Conservation (phyloP, 2,888 invertebrate genomes). For the Lycophotia porphyrea region DNA sequence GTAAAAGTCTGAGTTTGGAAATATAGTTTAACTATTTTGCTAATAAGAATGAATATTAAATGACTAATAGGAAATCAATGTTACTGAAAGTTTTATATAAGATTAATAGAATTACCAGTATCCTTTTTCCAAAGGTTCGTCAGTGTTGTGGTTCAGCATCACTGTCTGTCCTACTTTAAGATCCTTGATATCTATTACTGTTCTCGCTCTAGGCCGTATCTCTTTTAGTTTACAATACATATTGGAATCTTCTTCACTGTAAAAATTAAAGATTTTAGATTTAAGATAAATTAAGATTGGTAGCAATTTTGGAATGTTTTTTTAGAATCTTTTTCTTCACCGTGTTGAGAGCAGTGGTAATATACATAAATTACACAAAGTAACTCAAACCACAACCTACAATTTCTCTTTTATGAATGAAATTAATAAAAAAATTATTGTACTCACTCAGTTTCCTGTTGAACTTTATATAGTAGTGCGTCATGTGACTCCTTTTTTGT, state of each 20-base stretch:
- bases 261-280: slow-evolving; percentile 37
- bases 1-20: neutral
- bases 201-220: slow-evolving; percentile 93
- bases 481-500: slow-evolving; percentile 70
- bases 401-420: neutral
- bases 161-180: slow-evolving; percentile 91
- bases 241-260: slow-evolving; percentile 82
- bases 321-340: neutral
- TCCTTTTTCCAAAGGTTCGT: slow-evolving; percentile 92
- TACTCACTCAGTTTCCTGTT: slow-evolving; percentile 82
- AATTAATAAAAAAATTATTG: neutral
- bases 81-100: neutral
- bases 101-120: slow-evolving; percentile 90
- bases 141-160: slow-evolving; percentile 94
- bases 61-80: neutral
- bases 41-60: neutral
- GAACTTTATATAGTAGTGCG: slow-evolving; percentile 81
- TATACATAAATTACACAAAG: neutral
- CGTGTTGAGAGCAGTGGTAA: neutral
- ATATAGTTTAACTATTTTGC: neutral
- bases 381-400: neutral
- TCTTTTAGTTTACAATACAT: slow-evolving; percentile 85
- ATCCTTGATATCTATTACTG: slow-evolving; percentile 86
- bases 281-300: too few species aligned
- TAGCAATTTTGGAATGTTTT: too few species aligned